Percentiles rank a stretch among this genome's conserved stretches.
These are phyloP conservation scores for Nycticorax nycticorax DNA, from an alignment of 2,113 vertebrate genomes.

Conservation along the genomic window DNA sequence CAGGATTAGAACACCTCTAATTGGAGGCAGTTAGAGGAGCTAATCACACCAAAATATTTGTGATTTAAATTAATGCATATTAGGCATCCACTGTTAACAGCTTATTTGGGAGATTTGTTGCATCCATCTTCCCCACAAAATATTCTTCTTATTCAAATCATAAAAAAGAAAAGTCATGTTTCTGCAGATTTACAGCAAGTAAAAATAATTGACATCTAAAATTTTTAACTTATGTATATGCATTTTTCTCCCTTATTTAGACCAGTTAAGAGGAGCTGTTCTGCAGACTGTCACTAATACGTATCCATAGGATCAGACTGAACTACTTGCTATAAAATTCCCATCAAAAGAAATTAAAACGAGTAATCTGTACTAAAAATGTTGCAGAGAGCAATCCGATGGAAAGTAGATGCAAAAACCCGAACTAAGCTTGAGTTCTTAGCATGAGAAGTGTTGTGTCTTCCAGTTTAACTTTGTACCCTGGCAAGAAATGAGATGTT, in stretches of 20 bases:
- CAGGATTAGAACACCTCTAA: background rate
- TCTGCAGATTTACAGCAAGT: background rate
- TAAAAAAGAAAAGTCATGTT: background rate
- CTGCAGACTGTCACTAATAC: background rate
- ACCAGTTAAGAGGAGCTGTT: background rate
- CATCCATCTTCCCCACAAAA: background rate
- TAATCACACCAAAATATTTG: background rate
- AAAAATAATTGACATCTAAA: background rate
- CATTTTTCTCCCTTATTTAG: background rate
- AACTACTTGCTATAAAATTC: background rate
- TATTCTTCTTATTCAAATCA: background rate
- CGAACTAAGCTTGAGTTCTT: background rate
- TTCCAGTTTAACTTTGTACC: background rate
- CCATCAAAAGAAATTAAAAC: background rate
- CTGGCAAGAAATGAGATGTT: background rate
- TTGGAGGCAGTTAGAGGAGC: background rate
- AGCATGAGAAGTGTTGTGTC: background rate
- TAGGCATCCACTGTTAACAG: background rate
- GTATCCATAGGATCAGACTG: background rate
- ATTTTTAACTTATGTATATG: background rate
- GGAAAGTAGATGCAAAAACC: background rate
- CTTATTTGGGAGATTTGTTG: background rate
- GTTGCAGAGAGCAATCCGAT: background rate
- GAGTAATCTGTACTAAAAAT: background rate
- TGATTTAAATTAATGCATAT: background rate